Evolutionary conservation across 2,797 vertebrate genomes (phyloP).

Genomic region (Syndactyla subalaris): DNA sequence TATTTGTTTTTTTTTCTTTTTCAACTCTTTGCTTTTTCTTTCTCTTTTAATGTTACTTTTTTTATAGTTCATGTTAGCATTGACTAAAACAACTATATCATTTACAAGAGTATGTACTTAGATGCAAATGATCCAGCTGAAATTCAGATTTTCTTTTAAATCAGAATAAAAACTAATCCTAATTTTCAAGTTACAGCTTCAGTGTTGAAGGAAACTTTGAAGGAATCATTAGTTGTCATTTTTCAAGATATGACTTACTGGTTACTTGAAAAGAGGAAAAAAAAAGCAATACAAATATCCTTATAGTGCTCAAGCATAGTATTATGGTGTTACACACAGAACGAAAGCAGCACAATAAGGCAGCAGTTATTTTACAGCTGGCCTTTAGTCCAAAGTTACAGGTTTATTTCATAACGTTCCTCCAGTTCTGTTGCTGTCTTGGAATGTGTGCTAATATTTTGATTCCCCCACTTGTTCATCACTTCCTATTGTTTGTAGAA

Average conservation of each 20-base stretch:
- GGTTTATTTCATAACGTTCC: not conserved
- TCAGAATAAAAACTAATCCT: not conserved
- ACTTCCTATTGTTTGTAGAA: slow-evolving; percentile 32
- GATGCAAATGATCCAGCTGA: not conserved
- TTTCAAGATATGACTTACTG: not conserved
- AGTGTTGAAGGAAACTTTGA: not conserved
- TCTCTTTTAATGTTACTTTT: not conserved
- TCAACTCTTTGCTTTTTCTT: not conserved
- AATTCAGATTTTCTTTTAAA: not conserved
- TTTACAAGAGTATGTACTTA: not conserved
- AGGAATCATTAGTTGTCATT: not conserved
- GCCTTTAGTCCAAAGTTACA: not conserved
- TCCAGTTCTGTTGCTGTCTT: not conserved
- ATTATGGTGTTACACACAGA: not conserved
- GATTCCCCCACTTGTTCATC: not conserved
- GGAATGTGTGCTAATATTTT: not conserved
- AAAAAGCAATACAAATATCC: not conserved
- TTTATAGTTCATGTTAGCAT: not conserved
- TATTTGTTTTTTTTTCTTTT: not conserved
- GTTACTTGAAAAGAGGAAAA: not conserved
- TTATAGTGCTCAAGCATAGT: not conserved
- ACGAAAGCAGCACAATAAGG: not conserved
- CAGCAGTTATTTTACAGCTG: not conserved
- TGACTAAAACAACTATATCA: not conserved
- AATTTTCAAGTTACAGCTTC: not conserved